Percentiles rank a stretch among this genome's conserved stretches.
phyloP scores from a whole-genome alignment of 1,140 invertebrate genomes.

The Lepidostoma basale region DNA sequence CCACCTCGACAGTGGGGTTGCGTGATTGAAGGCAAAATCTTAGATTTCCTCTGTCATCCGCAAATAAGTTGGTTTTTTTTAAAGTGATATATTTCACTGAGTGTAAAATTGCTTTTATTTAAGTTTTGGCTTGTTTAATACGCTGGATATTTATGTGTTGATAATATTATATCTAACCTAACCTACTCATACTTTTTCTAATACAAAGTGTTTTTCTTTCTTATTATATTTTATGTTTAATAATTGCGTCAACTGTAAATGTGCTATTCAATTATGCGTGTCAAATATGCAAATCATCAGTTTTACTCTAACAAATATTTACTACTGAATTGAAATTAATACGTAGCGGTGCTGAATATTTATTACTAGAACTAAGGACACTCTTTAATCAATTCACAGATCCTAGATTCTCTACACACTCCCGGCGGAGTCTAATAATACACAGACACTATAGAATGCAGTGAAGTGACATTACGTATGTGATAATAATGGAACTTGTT shows the following conservation, averaged over 20 bases:
- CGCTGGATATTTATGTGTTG: too few species aligned
- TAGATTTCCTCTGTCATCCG: conserved; percentile 8
- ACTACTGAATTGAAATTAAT: background rate
- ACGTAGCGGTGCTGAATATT: conserved; percentile 30
- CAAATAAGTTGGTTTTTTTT: background rate
- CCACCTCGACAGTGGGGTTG: conserved; percentile 63
- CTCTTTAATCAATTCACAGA: conserved; percentile 28
- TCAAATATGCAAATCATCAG: background rate
- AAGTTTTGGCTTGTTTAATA: background rate
- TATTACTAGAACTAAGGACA: conserved; percentile 32
- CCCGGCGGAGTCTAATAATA: background rate
- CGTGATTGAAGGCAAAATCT: conserved; percentile 52
- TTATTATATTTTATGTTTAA: too few species aligned
- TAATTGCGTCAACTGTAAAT: background rate
- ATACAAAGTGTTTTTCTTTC: too few species aligned
- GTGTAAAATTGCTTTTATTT: conserved; percentile 43
- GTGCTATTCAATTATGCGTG: background rate
- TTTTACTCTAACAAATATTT: background rate
- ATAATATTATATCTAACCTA: too few species aligned
- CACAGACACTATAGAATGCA: conserved; percentile 8
- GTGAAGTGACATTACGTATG: conserved; percentile 17
- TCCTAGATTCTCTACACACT: conserved; percentile 5
- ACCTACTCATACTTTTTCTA: too few species aligned
- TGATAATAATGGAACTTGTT: background rate
- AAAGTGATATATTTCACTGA: background rate